A percentile compares a stretch with the other conserved stretches of the same genome.
Conservation (phyloP, 2,888 invertebrate species). For the Clitarchus hookeri region DNA sequence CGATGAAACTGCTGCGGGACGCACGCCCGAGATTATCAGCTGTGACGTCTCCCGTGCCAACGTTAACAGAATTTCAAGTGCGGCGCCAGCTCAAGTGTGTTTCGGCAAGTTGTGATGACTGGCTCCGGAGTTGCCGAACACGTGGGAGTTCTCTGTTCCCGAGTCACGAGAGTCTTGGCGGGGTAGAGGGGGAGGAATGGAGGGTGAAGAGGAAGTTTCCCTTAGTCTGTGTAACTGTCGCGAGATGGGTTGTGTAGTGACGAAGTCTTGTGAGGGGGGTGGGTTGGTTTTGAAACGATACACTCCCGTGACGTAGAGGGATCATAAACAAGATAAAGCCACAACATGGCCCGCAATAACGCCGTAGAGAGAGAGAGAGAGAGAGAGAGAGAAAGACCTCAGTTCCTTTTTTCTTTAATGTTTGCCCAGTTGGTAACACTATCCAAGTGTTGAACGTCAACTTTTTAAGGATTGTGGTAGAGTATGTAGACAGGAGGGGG, state of each 20-base stretch:
- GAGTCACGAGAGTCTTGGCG: not conserved
- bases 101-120: not conserved
- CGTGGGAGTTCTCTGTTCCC: not conserved
- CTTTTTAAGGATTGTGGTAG: no score
- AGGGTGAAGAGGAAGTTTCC: not conserved
- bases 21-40: not conserved
- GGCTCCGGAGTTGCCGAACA: not conserved
- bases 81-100: not conserved
- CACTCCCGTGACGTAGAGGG: not conserved
- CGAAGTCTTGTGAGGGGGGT: not conserved
- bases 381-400: not conserved
- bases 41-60: not conserved
- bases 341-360: not conserved
- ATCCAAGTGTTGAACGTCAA: not conserved
- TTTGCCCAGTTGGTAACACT: not conserved
- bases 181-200: no score
- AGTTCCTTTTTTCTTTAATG: not conserved
- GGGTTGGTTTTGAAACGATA: not conserved
- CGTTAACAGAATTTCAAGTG: not conserved
- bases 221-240: no score
- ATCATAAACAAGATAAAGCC: slow-evolving; percentile 14
- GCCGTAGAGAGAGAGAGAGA: not conserved
- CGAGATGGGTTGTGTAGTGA: no score
- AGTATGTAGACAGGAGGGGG: no score
- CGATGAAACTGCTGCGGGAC: no score